These are phyloP conservation scores for Hypsibius dujardini DNA, from an alignment of 1,140 invertebrate genomes.

Conservation along the genomic window DNA sequence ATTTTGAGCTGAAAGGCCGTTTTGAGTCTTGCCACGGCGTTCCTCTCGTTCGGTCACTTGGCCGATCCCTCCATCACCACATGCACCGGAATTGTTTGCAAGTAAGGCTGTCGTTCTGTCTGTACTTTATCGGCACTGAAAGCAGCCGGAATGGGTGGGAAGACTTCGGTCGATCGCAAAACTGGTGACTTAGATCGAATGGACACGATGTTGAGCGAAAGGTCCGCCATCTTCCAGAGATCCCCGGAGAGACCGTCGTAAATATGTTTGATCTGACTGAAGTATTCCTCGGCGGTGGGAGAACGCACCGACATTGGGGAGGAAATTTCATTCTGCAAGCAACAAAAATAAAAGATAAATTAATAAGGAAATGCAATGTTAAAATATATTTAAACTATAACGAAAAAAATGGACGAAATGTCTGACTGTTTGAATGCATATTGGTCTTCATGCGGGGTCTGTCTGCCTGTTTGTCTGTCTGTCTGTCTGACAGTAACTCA, in stretches of 20 bases:
- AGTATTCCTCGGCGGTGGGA: no score
- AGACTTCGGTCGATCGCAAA: constrained; percentile 50
- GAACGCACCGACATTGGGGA: no score
- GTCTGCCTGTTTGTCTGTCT: no score
- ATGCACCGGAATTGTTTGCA: constrained; percentile 35
- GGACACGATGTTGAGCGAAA: constrained; percentile 60
- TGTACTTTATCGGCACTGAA: not conserved
- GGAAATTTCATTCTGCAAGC: no score
- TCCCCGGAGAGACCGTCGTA: constrained; percentile 53
- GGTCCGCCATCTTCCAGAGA: constrained; percentile 46
- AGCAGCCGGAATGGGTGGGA: constrained; percentile 36
- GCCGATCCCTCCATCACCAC: constrained; percentile 51
- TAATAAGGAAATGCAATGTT: no score
- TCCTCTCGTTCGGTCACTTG: constrained; percentile 72
- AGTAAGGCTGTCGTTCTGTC: not conserved
- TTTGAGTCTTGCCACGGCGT: constrained; percentile 59
- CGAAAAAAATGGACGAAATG: no score
- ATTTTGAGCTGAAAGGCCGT: constrained; percentile 70
- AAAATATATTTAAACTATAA: no score
- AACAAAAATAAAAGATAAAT: no score
- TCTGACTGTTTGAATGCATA: no score
- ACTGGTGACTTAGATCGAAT: constrained; percentile 51
- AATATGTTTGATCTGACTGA: no score
- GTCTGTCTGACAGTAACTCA: no score
- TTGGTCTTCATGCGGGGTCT: no score